Percentiles rank a stretch among this genome's conserved stretches.
Conservation (phyloP, 2,113 vertebrate species). For the Thymallus thymallus region DNA sequence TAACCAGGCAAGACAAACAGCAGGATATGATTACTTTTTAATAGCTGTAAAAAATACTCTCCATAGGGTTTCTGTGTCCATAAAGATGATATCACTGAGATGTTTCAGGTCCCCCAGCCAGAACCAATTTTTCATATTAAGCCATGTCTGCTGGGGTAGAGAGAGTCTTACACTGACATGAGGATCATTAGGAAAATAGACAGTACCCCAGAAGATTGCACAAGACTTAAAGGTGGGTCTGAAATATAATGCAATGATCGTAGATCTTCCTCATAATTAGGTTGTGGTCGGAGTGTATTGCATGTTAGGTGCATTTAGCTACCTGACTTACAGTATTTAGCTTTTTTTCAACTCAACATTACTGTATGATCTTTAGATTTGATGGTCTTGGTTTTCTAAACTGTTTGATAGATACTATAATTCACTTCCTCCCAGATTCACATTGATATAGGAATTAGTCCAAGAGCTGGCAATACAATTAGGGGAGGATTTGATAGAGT, state of each 20-base stretch:
- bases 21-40: constrained; percentile 55
- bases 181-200: constrained; percentile 31
- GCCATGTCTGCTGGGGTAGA: constrained; percentile 28
- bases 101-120: constrained; percentile 27
- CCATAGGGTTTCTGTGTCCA: constrained; percentile 31
- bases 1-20: constrained; percentile 61
- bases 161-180: constrained; percentile 21
- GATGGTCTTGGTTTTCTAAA: background rate
- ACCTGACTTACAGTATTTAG: background rate
- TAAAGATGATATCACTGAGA: constrained; percentile 51
- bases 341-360: background rate
- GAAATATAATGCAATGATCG: too few relatives aligned
- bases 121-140: constrained; percentile 34
- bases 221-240: constrained; percentile 8
- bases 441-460: background rate
- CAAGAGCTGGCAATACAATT: constrained; percentile 1
- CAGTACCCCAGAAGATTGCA: constrained; percentile 11
- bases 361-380: background rate
- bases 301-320: background rate
- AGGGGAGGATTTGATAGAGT: constrained; percentile 1
- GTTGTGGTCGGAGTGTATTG: constrained; percentile 2
- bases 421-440: background rate
- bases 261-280: constrained; percentile 11
- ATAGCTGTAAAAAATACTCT: constrained; percentile 52
- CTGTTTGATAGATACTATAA: background rate